These are phyloP conservation scores for Arenaria interpres DNA, from an alignment of 2,113 vertebrate species.

Conservation along the genomic window DNA sequence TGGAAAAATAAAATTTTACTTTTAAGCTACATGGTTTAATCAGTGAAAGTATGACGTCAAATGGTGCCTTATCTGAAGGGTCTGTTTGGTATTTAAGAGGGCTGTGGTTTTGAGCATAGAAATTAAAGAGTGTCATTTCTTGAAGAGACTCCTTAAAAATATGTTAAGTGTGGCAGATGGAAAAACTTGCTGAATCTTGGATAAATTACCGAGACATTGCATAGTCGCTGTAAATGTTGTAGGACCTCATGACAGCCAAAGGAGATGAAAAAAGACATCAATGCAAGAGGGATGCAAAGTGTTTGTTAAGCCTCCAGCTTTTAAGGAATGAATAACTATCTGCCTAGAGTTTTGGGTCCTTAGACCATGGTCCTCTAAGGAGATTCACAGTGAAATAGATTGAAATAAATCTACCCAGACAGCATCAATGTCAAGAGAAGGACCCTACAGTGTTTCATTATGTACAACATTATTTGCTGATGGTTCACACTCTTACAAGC, in stretches of 20 bases:
- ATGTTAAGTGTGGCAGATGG: not conserved
- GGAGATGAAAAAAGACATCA: not conserved
- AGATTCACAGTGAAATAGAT: not conserved
- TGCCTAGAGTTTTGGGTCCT: not conserved
- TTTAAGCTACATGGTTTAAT: not conserved
- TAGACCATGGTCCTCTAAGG: not conserved
- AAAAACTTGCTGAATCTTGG: slow-evolving; percentile 5
- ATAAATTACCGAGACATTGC: not conserved
- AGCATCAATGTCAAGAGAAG: not conserved
- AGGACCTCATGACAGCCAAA: not conserved
- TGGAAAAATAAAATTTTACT: not conserved
- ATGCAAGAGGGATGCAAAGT: not conserved
- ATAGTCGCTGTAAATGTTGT: slow-evolving; percentile 22
- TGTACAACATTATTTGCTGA: not conserved
- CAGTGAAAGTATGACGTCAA: not conserved
- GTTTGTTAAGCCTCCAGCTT: not conserved
- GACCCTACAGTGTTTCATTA: not conserved
- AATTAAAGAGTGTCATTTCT: not conserved
- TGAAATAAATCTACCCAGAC: not conserved
- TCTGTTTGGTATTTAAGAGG: not conserved
- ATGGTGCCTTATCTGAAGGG: not conserved
- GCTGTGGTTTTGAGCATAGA: not conserved
- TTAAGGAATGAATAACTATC: not conserved
- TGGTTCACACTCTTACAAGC: not conserved
- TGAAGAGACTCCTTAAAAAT: not conserved